A percentile compares a stretch with the other conserved stretches of the same genome.
Conservation (phyloP, 2,797 vertebrate species). For the Phataginus tetradactyla region DNA sequence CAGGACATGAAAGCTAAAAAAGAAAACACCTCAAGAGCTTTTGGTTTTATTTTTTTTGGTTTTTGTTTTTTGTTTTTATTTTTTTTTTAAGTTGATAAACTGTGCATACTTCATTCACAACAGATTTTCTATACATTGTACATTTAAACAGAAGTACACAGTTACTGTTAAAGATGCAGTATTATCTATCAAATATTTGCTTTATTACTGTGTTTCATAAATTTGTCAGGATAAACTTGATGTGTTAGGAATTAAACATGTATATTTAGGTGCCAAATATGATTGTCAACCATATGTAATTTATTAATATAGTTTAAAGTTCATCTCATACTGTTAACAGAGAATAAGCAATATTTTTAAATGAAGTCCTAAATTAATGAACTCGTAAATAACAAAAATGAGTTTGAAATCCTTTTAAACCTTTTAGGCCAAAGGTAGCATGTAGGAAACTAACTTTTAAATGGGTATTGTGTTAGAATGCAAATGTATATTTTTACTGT, state of each 20-base stretch:
- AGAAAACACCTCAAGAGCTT: slow-evolving; percentile 82
- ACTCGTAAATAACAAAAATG: slow-evolving; percentile 69
- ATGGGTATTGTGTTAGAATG: slow-evolving; percentile 68
- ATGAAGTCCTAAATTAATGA: slow-evolving; percentile 76
- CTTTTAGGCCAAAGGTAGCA: slow-evolving; percentile 65
- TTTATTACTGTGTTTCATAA: slow-evolving; percentile 71
- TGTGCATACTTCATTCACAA: slow-evolving; percentile 84
- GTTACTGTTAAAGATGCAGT: slow-evolving; percentile 86
- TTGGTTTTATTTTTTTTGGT: slow-evolving; percentile 79
- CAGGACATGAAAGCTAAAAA: slow-evolving; percentile 87
- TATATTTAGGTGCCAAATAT: slow-evolving; percentile 70
- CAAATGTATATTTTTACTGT: slow-evolving; percentile 64
- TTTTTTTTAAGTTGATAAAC: slow-evolving; percentile 79
- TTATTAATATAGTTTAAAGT: slow-evolving; percentile 71
- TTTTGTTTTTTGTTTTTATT: slow-evolving; percentile 75
- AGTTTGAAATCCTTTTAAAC: slow-evolving; percentile 63
- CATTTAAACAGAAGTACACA: slow-evolving; percentile 81
- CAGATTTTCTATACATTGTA: slow-evolving; percentile 80
- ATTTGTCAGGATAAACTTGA: slow-evolving; percentile 70
- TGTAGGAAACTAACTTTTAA: slow-evolving; percentile 68
- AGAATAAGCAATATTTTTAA: slow-evolving; percentile 70
- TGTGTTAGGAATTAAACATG: slow-evolving; percentile 70
- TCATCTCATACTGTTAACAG: slow-evolving; percentile 75
- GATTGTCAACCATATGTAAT: slow-evolving; percentile 67
- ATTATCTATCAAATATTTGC: slow-evolving; percentile 72